phyloP scores from a whole-genome alignment of 1,140 invertebrate genomes.

The Sitophilus oryzae region DNA sequence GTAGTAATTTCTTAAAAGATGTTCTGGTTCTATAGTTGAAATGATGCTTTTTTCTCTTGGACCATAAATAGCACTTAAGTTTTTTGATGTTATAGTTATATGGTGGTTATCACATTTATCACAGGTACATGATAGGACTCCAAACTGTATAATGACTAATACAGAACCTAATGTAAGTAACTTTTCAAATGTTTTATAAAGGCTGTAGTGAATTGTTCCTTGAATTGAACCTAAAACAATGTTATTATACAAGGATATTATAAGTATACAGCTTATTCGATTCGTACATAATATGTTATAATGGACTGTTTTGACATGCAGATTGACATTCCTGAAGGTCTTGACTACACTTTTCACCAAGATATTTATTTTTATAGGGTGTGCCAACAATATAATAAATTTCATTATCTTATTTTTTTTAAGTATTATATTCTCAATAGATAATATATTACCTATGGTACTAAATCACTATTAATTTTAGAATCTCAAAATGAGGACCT shows the following conservation, averaged over 20 bases:
- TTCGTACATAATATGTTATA: too few species aligned
- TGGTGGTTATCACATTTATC: slow-evolving; percentile 22
- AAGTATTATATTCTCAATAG: too few species aligned
- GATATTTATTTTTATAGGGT: too few species aligned
- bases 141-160: slow-evolving; percentile 22
- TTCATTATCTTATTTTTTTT: too few species aligned
- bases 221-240: slow-evolving; percentile 25
- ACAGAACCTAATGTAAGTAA: slow-evolving; percentile 23
- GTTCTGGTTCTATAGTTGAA: slow-evolving; percentile 7
- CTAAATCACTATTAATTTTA: too few species aligned
- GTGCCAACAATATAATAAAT: too few species aligned
- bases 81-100: slow-evolving; percentile 25
- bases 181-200: slow-evolving; percentile 20
- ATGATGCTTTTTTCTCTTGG: slow-evolving; percentile 13
- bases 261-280: background rate
- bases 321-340: too few species aligned
- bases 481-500: too few species aligned
- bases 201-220: slow-evolving; percentile 22
- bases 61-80: slow-evolving; percentile 24
- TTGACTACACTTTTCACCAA: too few species aligned
- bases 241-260: background rate
- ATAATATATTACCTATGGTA: too few species aligned
- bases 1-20: slow-evolving; percentile 10
- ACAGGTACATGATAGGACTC: slow-evolving; percentile 21
- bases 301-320: too few species aligned